These are phyloP conservation scores for Callorhinus ursinus DNA, from an alignment of 2,113 vertebrate species.

Conservation along the genomic window DNA sequence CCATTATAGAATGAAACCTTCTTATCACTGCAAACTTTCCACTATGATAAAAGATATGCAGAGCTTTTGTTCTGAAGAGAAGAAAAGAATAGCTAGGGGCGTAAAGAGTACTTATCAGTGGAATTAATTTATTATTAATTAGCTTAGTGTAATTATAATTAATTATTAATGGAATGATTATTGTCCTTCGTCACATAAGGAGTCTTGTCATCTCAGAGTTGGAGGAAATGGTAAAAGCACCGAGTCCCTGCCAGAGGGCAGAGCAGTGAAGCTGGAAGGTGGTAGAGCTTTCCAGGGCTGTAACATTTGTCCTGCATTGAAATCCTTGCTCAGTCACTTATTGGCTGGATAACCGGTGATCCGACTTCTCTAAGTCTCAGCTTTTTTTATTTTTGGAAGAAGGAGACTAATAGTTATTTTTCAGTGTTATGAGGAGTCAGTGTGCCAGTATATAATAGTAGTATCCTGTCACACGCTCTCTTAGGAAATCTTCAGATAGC, in stretches of 20 bases:
- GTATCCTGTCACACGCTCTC: not conserved
- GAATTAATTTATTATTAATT: not conserved
- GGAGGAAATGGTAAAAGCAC: not conserved
- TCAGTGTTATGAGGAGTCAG: not conserved
- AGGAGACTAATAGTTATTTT: slow-evolving; percentile 5
- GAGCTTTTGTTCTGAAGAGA: not conserved
- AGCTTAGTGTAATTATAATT: not conserved
- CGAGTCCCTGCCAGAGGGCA: not conserved
- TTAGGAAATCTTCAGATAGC: not conserved
- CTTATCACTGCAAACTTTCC: not conserved
- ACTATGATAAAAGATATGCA: not conserved
- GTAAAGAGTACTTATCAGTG: not conserved
- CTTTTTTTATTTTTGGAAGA: slow-evolving; percentile 24
- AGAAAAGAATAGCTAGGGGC: not conserved
- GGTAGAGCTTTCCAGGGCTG: not conserved
- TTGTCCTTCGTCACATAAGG: not conserved
- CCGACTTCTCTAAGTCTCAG: not conserved
- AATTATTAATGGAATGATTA: not conserved
- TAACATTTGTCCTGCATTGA: not conserved
- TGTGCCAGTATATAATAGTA: not conserved
- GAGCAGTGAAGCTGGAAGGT: not conserved
- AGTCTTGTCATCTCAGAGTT: not conserved
- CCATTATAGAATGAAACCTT: not conserved
- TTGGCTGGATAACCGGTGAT: not conserved
- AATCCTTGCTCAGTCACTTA: not conserved